These are phyloP conservation scores for Ophthalmolycus amberensis DNA, from an alignment of 2,113 vertebrate species.

Conservation along the genomic window DNA sequence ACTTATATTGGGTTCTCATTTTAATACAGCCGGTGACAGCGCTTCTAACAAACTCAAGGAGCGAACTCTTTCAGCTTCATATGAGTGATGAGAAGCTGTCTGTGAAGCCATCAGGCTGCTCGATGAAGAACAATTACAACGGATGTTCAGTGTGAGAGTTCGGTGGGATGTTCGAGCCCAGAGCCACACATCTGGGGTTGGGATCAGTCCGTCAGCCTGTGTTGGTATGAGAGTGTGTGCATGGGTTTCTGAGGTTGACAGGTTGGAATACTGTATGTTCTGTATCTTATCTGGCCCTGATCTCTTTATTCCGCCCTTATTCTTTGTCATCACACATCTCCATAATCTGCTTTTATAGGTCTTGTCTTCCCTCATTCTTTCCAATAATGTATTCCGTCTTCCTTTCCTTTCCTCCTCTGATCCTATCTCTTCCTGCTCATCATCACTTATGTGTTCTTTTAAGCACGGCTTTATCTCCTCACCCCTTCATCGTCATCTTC, in stretches of 20 bases:
- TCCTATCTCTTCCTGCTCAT: not conserved
- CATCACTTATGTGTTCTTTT: slow-evolving; percentile 1
- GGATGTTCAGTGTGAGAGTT: slow-evolving; percentile 42
- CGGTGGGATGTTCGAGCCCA: not conserved
- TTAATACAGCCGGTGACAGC: not conserved
- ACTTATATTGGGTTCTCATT: not conserved
- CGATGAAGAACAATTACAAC: slow-evolving; percentile 32
- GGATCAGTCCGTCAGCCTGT: not conserved
- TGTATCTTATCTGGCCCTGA: slow-evolving; percentile 1
- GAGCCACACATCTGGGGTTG: not conserved
- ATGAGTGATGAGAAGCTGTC: not conserved
- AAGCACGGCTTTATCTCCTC: slow-evolving; percentile 47
- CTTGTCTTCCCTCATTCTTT: not conserved
- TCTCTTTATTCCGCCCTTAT: not conserved
- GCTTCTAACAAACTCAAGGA: not conserved
- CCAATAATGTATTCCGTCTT: not conserved
- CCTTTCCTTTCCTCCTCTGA: not conserved
- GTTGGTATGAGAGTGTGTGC: not conserved
- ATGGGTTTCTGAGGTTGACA: slow-evolving; percentile 11
- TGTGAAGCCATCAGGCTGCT: not conserved
- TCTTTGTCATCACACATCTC: slow-evolving; percentile 16
- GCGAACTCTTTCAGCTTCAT: not conserved
- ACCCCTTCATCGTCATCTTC: slow-evolving; percentile 86
- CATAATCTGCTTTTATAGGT: slow-evolving; percentile 24
- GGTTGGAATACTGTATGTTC: not conserved